A percentile compares a stretch with the other conserved stretches of the same genome.
phyloP scores from a whole-genome alignment of 2,113 vertebrate species.

The Hippocampus abdominalis region DNA sequence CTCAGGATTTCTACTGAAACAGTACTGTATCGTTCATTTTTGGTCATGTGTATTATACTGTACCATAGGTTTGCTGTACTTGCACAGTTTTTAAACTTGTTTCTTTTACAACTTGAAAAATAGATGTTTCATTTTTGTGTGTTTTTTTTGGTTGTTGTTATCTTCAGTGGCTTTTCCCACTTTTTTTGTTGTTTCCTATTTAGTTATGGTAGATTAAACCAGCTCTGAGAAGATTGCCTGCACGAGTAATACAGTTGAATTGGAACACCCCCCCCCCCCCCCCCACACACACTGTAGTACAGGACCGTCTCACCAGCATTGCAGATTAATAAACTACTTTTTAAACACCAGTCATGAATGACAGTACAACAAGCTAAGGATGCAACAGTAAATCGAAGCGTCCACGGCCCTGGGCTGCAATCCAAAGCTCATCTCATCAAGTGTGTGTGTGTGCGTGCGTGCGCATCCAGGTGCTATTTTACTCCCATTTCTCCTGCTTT shows the following conservation, averaged over 20 bases:
- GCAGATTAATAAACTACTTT: slow-evolving; percentile 46
- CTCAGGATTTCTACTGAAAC: slow-evolving; percentile 97
- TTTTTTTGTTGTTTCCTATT: slow-evolving; percentile 52
- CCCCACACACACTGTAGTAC: slow-evolving; percentile 27
- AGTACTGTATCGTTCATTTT: slow-evolving; percentile 91
- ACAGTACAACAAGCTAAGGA: slow-evolving; percentile 53
- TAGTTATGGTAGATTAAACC: slow-evolving; percentile 62
- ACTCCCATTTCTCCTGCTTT: slow-evolving; percentile 45
- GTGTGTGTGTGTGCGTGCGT: slow-evolving; percentile 13
- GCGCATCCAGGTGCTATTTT: slow-evolving; percentile 57
- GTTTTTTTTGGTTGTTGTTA: slow-evolving; percentile 15
- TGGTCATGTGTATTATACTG: slow-evolving; percentile 86
- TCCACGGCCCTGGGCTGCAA: slow-evolving; percentile 15
- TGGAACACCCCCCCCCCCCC: neutral
- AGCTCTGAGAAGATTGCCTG: slow-evolving; percentile 43
- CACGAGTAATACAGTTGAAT: slow-evolving; percentile 39
- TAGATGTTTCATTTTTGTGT: slow-evolving; percentile 57
- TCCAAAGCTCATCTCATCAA: slow-evolving; percentile 27
- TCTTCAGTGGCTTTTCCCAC: slow-evolving; percentile 52
- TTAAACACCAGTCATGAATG: slow-evolving; percentile 59
- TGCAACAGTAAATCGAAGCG: slow-evolving; percentile 33
- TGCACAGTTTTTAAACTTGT: slow-evolving; percentile 90
- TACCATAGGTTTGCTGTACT: slow-evolving; percentile 96
- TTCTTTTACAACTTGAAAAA: slow-evolving; percentile 81
- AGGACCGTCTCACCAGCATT: slow-evolving; percentile 56